Conservation (phyloP, 2,113 vertebrate species). For the Agapornis roseicollis region DNA sequence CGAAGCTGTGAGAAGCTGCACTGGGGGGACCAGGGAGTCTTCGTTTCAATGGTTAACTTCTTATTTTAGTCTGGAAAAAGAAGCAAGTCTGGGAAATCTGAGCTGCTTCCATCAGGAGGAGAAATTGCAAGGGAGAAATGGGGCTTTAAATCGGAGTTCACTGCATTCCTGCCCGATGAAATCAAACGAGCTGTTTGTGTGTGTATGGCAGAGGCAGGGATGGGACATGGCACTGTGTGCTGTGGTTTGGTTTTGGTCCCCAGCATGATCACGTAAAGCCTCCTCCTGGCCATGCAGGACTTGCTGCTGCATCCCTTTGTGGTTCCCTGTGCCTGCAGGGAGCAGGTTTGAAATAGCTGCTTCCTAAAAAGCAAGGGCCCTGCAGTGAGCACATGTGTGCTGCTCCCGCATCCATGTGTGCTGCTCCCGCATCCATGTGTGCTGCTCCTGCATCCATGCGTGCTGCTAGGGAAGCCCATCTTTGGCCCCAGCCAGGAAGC, state of each 20-base stretch:
- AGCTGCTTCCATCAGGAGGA: background rate
- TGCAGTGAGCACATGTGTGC: fast-evolving
- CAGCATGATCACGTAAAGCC: fast-evolving
- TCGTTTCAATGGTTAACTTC: background rate
- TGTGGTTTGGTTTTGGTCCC: background rate
- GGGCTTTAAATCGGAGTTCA: background rate
- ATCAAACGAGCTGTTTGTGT: background rate
- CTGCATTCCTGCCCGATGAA: background rate
- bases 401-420: fast-evolving
- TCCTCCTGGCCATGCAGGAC: fast-evolving
- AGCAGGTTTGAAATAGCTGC: background rate
- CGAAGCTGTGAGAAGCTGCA: background rate
- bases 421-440: no score
- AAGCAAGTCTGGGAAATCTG: background rate
- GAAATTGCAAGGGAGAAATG: background rate
- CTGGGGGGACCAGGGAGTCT: background rate
- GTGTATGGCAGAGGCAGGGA: background rate
- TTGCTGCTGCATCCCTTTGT: fast-evolving
- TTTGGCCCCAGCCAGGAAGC: fast-evolving
- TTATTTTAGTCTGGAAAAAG: background rate
- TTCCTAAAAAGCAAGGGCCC: background rate
- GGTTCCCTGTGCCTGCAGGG: fast-evolving
- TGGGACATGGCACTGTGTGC: fast-evolving
- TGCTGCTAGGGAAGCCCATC: background rate
- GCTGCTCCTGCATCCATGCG: no score